phyloP scores from a whole-genome alignment of 2,888 invertebrate species.

The Ennomos erosarius region DNA sequence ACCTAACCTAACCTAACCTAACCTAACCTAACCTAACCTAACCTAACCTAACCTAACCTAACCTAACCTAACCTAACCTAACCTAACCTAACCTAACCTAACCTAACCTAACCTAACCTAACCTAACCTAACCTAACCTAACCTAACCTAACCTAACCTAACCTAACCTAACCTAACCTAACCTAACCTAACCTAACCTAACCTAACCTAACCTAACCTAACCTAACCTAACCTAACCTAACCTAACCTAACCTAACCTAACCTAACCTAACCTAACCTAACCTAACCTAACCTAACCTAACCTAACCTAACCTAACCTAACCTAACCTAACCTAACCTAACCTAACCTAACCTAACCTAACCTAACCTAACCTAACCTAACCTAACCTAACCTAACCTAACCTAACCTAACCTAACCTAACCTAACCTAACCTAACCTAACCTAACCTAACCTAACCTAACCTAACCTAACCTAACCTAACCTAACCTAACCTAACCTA shows the following conservation, averaged over 20 bases:
- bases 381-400: slow-evolving; percentile 29
- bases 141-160: slow-evolving; percentile 30
- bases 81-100: slow-evolving; percentile 26
- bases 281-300: slow-evolving; percentile 30
- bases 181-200: slow-evolving; percentile 27
- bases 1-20: slow-evolving; percentile 32
- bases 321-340: slow-evolving; percentile 33
- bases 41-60: slow-evolving; percentile 31
- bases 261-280: slow-evolving; percentile 35
- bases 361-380: slow-evolving; percentile 27
- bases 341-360: slow-evolving; percentile 32
- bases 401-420: slow-evolving; percentile 25
- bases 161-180: slow-evolving; percentile 29
- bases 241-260: slow-evolving; percentile 30
- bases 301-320: slow-evolving; percentile 32
- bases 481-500: slow-evolving; percentile 42
- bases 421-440: slow-evolving; percentile 39
- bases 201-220: slow-evolving; percentile 32
- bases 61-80: slow-evolving; percentile 30
- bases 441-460: slow-evolving; percentile 20
- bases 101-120: slow-evolving; percentile 26
- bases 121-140: slow-evolving; percentile 30
- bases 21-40: slow-evolving; percentile 32
- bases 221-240: slow-evolving; percentile 32
- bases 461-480: slow-evolving; percentile 41